Conservation (phyloP, 2,888 invertebrate genomes). For the Punctoribates punctum region DNA sequence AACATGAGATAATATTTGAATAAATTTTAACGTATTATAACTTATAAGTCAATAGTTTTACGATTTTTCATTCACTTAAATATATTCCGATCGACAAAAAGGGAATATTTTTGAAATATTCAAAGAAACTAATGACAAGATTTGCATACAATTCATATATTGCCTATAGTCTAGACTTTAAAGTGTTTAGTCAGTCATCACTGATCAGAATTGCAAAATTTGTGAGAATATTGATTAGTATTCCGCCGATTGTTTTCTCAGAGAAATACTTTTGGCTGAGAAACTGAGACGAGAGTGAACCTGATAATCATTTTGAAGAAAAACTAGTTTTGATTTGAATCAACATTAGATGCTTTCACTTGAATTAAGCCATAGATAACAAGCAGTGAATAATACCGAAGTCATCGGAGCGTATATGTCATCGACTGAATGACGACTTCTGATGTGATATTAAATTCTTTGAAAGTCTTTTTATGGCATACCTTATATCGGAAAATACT, state of each 20-base stretch:
- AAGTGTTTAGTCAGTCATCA: background rate
- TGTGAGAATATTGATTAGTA: background rate
- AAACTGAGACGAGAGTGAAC: background rate
- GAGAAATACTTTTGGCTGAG: background rate
- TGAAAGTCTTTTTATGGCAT: background rate
- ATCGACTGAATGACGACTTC: background rate
- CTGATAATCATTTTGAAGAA: background rate
- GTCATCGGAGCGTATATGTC: background rate
- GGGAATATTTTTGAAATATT: background rate
- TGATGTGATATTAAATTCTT: constrained; percentile 24
- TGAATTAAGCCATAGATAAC: too few relatives aligned
- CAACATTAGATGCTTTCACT: too few relatives aligned
- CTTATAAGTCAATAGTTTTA: background rate
- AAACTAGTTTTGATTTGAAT: background rate
- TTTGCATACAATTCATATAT: background rate
- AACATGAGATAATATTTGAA: constrained; percentile 8
- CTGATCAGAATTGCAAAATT: background rate
- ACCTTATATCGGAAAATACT: background rate
- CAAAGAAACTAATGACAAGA: background rate
- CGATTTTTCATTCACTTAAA: constrained; percentile 5
- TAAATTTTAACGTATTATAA: constrained; percentile 11
- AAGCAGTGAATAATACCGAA: too few relatives aligned
- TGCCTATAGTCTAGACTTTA: background rate
- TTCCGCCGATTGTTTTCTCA: background rate
- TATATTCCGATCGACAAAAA: background rate